These are phyloP conservation scores for Neostethus bicornis DNA, from an alignment of 2,797 vertebrate genomes.

Conservation along the genomic window DNA sequence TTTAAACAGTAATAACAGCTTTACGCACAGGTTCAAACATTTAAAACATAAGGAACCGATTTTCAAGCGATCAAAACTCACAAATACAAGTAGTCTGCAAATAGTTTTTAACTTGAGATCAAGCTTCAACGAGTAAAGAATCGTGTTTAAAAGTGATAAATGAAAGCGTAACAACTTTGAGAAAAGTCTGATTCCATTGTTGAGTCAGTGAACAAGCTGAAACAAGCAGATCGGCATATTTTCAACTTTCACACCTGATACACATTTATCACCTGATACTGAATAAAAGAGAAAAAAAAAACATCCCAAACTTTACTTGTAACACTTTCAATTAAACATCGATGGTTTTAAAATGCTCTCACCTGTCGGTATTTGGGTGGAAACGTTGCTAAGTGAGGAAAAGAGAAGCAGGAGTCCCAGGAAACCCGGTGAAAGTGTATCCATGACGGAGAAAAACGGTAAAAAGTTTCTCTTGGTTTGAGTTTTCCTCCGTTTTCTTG, in stretches of 20 bases:
- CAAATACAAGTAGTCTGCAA: neutral
- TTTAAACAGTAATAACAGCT: neutral
- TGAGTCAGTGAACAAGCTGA: too few species aligned
- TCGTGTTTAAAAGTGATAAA: neutral
- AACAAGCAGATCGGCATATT: neutral
- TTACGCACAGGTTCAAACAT: neutral
- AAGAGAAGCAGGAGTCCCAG: conserved; percentile 63
- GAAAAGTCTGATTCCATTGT: too few species aligned
- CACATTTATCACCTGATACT: neutral
- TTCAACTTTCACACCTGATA: conserved; percentile 72
- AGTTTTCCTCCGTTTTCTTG: conserved; percentile 29
- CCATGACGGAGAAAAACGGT: conserved; percentile 56
- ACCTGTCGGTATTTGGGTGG: conserved; percentile 71
- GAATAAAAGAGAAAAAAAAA: neutral
- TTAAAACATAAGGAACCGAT: neutral
- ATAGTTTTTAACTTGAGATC: neutral
- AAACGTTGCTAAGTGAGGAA: conserved; percentile 30
- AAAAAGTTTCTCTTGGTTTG: conserved; percentile 49
- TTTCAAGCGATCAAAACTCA: neutral
- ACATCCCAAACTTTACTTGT: neutral
- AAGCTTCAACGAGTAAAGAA: neutral
- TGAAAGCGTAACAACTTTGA: too few species aligned
- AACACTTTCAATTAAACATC: too few species aligned
- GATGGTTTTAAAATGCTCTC: too few species aligned
- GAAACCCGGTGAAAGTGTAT: conserved; percentile 63